Percentiles rank a stretch among this genome's conserved stretches.
Evolutionary conservation across 2,888 invertebrate species (phyloP).

Genomic region (Adelphocoris suturalis): DNA sequence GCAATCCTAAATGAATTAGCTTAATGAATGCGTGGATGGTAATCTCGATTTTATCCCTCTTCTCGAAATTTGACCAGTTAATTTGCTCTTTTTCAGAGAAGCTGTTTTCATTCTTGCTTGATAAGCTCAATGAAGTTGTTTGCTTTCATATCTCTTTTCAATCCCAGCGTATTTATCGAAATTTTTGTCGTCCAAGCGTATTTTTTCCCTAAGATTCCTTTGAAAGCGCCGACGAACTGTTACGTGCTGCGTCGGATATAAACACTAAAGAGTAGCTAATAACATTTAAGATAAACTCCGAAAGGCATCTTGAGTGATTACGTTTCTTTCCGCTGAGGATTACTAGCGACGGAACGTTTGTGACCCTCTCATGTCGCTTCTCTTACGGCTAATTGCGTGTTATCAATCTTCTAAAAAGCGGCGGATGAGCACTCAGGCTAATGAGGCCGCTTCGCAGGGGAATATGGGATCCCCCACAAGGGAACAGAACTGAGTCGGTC

Average conservation of each 20-base stretch:
- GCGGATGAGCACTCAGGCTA: conserved; percentile 54
- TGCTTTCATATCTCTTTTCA: no score
- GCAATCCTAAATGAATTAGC: no score
- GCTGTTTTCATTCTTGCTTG: no score
- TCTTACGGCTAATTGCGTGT: conserved; percentile 53
- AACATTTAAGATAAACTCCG: conserved; percentile 12
- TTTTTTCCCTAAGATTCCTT: no score
- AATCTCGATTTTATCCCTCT: no score
- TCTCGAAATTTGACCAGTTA: no score
- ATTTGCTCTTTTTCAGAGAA: no score
- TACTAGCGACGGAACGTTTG: neutral
- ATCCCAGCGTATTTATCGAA: no score
- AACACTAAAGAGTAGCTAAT: neutral
- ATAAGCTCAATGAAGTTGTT: no score
- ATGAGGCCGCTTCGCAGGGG: conserved; percentile 42
- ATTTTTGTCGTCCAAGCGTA: no score
- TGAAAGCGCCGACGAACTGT: neutral
- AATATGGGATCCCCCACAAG: conserved; percentile 14
- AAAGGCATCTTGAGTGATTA: conserved; percentile 19
- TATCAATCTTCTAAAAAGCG: conserved; percentile 67
- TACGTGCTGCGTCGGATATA: neutral
- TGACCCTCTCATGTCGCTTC: conserved; percentile 42
- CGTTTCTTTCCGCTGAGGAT: conserved; percentile 32
- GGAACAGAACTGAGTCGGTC: neutral
- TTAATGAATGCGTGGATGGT: no score